Evolutionary conservation across 2,888 invertebrate species (phyloP).

Genomic region (Nematopogon swammerdamellus): DNA sequence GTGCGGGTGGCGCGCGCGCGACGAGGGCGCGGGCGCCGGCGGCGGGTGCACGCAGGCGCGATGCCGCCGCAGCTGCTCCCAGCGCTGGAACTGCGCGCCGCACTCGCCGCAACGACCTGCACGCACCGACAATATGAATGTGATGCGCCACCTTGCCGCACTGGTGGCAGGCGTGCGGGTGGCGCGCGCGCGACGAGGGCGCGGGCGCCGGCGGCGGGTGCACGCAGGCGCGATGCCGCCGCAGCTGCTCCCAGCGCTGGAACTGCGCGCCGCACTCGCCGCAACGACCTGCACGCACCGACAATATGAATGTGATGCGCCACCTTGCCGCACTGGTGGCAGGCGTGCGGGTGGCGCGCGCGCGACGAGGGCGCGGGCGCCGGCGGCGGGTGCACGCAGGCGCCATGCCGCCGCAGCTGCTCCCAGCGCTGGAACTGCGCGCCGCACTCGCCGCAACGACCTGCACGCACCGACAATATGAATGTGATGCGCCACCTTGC

Average conservation of each 20-base stretch:
- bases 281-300: too few species aligned
- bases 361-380: constrained; percentile 1
- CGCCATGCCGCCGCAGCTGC: constrained; percentile 36
- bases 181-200: too few species aligned
- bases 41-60: constrained; percentile 22
- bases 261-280: too few species aligned
- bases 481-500: too few species aligned
- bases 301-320: too few species aligned
- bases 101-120: constrained; percentile 35
- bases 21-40: constrained; percentile 4
- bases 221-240: too few species aligned
- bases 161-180: too few species aligned
- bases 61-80: constrained; percentile 42
- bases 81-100: constrained; percentile 34
- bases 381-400: constrained; percentile 21
- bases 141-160: too few species aligned
- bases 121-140: too few species aligned
- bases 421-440: constrained; percentile 36
- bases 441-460: constrained; percentile 32
- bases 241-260: too few species aligned
- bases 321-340: constrained; percentile 23
- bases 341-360: constrained; percentile 5
- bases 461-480: too few species aligned
- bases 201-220: too few species aligned
- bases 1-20: constrained; percentile 3